Conservation (phyloP, 2,888 invertebrate species). For the Ditula angustiorana region DNA sequence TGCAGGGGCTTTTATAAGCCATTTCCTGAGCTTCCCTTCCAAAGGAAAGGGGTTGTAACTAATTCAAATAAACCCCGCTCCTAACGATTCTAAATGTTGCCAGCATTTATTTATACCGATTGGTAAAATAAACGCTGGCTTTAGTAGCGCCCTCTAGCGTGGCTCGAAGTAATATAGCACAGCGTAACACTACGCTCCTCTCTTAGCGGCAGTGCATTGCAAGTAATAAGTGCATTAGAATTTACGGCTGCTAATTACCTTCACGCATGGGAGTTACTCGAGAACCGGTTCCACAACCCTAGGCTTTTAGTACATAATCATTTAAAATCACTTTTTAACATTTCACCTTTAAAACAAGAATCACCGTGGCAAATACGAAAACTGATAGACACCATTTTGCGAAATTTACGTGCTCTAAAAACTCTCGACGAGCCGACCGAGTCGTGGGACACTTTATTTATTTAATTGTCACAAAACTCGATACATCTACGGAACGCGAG, state of each 20-base stretch:
- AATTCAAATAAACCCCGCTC: too few relatives aligned
- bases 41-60: too few relatives aligned
- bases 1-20: too few relatives aligned
- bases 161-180: too few relatives aligned
- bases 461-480: conserved; percentile 38
- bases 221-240: conserved; percentile 40
- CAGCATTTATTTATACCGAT: too few relatives aligned
- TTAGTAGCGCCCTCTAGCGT: too few relatives aligned
- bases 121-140: too few relatives aligned
- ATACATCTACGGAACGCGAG: conserved; percentile 40
- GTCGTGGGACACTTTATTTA: too few relatives aligned
- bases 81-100: too few relatives aligned
- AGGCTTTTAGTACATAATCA: conserved; percentile 42
- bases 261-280: conserved; percentile 42
- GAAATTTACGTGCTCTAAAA: conserved; percentile 43
- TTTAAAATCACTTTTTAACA: conserved; percentile 41
- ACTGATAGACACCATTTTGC: conserved; percentile 40
- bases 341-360: conserved; percentile 37
- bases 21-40: too few relatives aligned
- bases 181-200: conserved; percentile 18
- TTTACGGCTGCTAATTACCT: too few relatives aligned
- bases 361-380: conserved; percentile 38
- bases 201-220: conserved; percentile 22
- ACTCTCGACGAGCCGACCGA: conserved; percentile 40
- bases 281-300: conserved; percentile 40